Evolutionary conservation across 2,797 vertebrate genomes (phyloP), one percentile per base, ranked within the genome.

Genomic region (Octomys mimax): DNA sequence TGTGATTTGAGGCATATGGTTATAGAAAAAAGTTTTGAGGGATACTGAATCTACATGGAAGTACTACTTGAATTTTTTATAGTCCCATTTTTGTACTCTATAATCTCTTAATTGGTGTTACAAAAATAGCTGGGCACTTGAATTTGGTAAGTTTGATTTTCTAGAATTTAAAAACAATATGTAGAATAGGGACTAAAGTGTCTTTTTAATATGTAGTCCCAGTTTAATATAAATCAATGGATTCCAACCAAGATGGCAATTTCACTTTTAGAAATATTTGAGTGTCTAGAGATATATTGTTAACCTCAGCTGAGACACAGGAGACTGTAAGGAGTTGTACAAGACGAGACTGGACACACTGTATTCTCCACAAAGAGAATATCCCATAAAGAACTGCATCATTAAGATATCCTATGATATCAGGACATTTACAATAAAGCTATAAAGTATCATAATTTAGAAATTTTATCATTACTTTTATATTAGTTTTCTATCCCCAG

Each of bases 51-150:
- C 18, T 95, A 5, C 7, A n/a, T n/a, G 5, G 16, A 83, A 89
- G n/a, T 39, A 36, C 46, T 13, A 83, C 36, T 77, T 83, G 87
- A 87, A 79, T 46, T 94, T 94, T 80, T 49, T 71, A 61, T 54
- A 62, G 18, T 80, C 14, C 1, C 5, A 18, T 66, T 31, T 85
- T 28, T 3, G 16, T 42, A 52, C 36, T 73, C 10, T 73, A 42
- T 28, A 75, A 21, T 19, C 6, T 75, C 54, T 97, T 80, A 80
- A 87, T 13, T 86, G 24, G 26, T 28, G 1, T 54, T 94, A 54
- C 3, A 71, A 42, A 91, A 88, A 79, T 57, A 52, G 36, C 24
- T 75, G 66, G 46, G 28, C 33, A 84, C 1, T 19, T 59, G 52
- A 7, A 22, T 83, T 87, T 26, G 39, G 11, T 54, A 89, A 75